Percentiles rank a stretch among this genome's conserved stretches.
These are phyloP conservation scores for Callyntrura sp. DNA, from an alignment of 2,888 invertebrate species.

Conservation along the genomic window DNA sequence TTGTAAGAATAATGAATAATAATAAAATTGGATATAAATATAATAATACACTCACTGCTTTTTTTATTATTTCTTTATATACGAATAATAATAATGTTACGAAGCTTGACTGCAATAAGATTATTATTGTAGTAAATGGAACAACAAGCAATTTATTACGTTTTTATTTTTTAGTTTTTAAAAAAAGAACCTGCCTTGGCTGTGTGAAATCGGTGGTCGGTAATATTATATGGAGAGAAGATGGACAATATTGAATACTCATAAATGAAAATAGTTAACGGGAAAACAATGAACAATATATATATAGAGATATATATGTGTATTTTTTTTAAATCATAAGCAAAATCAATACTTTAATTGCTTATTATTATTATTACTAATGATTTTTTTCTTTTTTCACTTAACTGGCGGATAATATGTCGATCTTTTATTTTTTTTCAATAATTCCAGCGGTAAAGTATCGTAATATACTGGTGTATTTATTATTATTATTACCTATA, in stretches of 20 bases:
- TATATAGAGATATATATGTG: not conserved
- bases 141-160: conserved; percentile 23
- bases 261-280: too few species aligned
- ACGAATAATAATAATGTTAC: conserved; percentile 23
- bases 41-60: not conserved
- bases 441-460: conserved; percentile 49
- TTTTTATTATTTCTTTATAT: not conserved
- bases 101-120: conserved; percentile 46
- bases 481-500: conserved; percentile 18
- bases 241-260: not conserved
- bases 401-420: conserved; percentile 32
- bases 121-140: conserved; percentile 8
- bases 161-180: not conserved
- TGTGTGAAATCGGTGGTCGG: not conserved
- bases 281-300: too few species aligned
- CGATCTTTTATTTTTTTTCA: conserved; percentile 25
- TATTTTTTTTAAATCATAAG: not conserved
- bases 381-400: conserved; percentile 29
- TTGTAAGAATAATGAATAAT: too few species aligned
- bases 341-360: not conserved
- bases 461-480: too few species aligned
- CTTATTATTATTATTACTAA: conserved; percentile 56
- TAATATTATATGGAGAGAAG: not conserved
- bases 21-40: conserved; percentile 51
- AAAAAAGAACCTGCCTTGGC: conserved; percentile 10